phyloP scores from a whole-genome alignment of 2,113 vertebrate species.

The Origma solitaria region DNA sequence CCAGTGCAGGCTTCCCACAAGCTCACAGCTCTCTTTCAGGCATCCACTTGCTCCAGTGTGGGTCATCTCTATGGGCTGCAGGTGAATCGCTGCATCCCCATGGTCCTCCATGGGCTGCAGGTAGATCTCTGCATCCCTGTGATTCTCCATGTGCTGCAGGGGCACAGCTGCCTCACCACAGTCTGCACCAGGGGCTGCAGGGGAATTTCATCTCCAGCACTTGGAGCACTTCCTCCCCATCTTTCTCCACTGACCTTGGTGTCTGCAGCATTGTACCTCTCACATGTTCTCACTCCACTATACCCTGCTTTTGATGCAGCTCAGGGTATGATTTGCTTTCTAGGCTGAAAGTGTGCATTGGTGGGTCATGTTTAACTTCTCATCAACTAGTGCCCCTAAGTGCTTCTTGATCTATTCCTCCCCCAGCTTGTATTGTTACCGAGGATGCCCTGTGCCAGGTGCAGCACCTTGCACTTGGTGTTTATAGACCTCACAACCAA shows the following conservation, averaged over 20 bases:
- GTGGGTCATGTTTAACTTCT: not conserved
- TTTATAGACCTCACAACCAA: not conserved
- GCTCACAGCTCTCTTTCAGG: not conserved
- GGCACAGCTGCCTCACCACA: no score
- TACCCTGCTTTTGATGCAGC: not conserved
- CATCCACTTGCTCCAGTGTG: not conserved
- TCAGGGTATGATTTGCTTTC: not conserved
- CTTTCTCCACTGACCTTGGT: not conserved
- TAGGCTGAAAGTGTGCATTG: not conserved
- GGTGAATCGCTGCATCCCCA: not conserved
- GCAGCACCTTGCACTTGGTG: not conserved
- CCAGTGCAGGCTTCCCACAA: rapidly evolving
- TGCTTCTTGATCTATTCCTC: not conserved
- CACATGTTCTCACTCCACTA: not conserved
- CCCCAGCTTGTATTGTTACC: not conserved
- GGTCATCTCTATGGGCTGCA: rapidly evolving
- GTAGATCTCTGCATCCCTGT: not conserved
- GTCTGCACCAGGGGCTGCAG: not conserved
- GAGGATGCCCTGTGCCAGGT: no score
- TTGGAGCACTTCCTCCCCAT: not conserved
- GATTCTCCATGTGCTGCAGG: not conserved
- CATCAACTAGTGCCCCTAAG: no score
- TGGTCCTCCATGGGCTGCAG: not conserved
- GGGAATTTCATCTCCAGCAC: not conserved
- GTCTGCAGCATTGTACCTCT: not conserved